These are phyloP conservation scores for Microplitis mediator DNA, from an alignment of 1,140 invertebrate genomes.

Conservation along the genomic window DNA sequence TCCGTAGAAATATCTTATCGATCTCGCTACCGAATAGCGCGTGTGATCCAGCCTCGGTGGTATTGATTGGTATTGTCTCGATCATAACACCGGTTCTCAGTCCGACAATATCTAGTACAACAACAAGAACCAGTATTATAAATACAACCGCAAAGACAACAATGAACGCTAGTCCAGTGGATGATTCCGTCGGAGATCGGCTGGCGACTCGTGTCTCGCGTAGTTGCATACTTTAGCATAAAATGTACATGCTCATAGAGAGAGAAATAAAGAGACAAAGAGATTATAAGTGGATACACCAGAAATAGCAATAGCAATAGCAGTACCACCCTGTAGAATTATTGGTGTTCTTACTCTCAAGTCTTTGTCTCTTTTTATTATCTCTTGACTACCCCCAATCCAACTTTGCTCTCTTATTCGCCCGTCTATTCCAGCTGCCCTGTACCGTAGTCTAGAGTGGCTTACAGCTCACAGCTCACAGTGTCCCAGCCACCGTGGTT, in stretches of 20 bases:
- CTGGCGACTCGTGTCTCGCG: conserved; percentile 45
- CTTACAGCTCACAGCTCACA: not conserved
- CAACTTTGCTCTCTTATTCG: too few species aligned
- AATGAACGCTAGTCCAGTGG: conserved; percentile 34
- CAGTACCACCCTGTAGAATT: not conserved
- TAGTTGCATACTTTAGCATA: conserved; percentile 51
- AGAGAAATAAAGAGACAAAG: conserved; percentile 28
- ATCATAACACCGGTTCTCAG: not conserved
- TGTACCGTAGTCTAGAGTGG: too few species aligned
- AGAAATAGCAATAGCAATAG: not conserved
- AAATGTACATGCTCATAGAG: conserved; percentile 45
- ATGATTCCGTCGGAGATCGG: conserved; percentile 44
- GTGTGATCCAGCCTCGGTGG: not conserved
- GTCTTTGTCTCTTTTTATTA: conserved; percentile 1
- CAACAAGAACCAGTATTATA: not conserved
- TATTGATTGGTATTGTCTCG: not conserved
- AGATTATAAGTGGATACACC: too few species aligned
- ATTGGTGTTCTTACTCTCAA: not conserved
- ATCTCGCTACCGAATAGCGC: not conserved
- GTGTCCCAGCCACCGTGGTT: conserved; percentile 39
- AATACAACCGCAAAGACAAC: not conserved
- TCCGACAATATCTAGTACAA: not conserved
- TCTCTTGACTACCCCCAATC: conserved; percentile 7
- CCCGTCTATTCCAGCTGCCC: too few species aligned
- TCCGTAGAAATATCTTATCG: not conserved